Evolutionary conservation across 2,888 invertebrate genomes (phyloP).

Genomic region (Agrilus mali): DNA sequence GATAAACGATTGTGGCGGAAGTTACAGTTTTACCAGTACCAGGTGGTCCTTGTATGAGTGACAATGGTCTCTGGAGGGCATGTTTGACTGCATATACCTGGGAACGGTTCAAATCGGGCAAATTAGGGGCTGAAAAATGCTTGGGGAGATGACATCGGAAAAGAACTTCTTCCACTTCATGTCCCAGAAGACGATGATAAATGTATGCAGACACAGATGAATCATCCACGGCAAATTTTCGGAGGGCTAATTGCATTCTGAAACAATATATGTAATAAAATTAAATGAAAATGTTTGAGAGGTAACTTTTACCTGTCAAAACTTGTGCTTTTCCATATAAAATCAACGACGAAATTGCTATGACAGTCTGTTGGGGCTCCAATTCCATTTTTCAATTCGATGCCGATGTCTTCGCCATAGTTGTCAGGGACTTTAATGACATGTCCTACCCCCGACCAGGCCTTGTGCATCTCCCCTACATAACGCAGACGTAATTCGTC

Average conservation of each 20-base stretch:
- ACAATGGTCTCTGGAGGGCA: constrained; percentile 88
- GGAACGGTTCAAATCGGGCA: constrained; percentile 95
- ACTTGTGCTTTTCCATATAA: constrained; percentile 98
- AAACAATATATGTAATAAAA: constrained; percentile 15
- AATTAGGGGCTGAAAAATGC: constrained; percentile 91
- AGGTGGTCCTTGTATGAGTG: constrained; percentile 94
- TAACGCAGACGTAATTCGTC: constrained; percentile 91
- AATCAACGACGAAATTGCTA: constrained; percentile 94
- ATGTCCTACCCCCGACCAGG: constrained; percentile 97
- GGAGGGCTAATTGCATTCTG: constrained; percentile 89
- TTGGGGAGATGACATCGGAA: constrained; percentile 89
- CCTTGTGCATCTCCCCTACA: constrained; percentile 82
- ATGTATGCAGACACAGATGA: constrained; percentile 95
- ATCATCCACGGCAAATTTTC: constrained; percentile 93
- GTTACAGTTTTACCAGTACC: constrained; percentile 99
- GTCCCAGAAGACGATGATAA: constrained; percentile 90
- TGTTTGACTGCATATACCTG: constrained; percentile 99
- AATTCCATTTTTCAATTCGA: constrained; percentile 84
- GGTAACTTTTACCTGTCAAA: constrained; percentile 64
- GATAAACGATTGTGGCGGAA: constrained; percentile 97
- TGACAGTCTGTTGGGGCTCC: constrained; percentile 90
- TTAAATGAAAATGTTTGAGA: not conserved
- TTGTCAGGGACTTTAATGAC: constrained; percentile 94
- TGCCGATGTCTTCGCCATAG: constrained; percentile 95
- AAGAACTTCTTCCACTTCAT: constrained; percentile 85